A percentile compares a stretch with the other conserved stretches of the same genome.
Evolutionary conservation across 2,888 invertebrate species (phyloP).

Genomic region (Melangyna quadrimaculata): DNA sequence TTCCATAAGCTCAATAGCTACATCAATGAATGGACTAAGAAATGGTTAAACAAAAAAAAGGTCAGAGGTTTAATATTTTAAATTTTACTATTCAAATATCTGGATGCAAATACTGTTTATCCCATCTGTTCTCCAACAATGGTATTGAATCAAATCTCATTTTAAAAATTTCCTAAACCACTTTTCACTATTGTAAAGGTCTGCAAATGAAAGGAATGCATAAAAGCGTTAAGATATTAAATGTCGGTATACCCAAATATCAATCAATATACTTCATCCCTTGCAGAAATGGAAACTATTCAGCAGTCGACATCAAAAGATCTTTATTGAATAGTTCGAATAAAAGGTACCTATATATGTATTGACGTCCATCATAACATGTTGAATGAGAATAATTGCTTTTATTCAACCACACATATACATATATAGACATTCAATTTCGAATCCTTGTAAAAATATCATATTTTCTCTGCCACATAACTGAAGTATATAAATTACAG

Average conservation of each 20-base stretch:
- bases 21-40: too few relatives aligned
- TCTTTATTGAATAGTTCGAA: not conserved
- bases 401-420: not conserved
- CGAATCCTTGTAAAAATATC: not conserved
- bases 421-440: not conserved
- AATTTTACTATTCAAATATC: too few relatives aligned
- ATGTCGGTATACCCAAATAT: not conserved
- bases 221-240: not conserved
- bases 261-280: not conserved
- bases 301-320: not conserved
- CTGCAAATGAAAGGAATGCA: not conserved
- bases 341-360: not conserved
- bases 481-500: not conserved
- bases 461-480: not conserved
- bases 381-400: not conserved
- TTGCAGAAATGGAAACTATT: not conserved
- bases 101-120: not conserved
- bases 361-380: not conserved
- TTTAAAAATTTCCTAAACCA: not conserved
- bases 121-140: not conserved
- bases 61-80: too few relatives aligned
- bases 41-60: too few relatives aligned
- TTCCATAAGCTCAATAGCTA: too few relatives aligned
- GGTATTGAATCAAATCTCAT: not conserved
- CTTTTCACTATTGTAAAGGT: not conserved